These are phyloP conservation scores for Rhagophthalmus giganteus DNA, from an alignment of 2,888 invertebrate species.

Conservation along the genomic window DNA sequence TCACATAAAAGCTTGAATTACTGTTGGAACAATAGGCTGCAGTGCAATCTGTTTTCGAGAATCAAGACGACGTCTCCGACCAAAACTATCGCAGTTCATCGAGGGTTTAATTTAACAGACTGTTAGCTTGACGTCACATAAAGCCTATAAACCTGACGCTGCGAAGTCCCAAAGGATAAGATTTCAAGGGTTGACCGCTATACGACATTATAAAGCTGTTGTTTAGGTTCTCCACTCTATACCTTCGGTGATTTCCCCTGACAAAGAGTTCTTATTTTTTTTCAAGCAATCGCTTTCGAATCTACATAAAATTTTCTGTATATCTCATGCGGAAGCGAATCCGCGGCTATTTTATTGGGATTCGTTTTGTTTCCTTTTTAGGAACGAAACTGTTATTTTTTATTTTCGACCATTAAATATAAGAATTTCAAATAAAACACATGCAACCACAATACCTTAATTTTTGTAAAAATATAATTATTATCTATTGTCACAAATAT, in stretches of 20 bases:
- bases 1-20: neutral
- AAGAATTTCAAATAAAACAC: too few relatives aligned
- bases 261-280: too few relatives aligned
- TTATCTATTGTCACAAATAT: too few relatives aligned
- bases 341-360: too few relatives aligned
- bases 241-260: too few relatives aligned
- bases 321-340: neutral
- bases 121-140: conserved; percentile 30
- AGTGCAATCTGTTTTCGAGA: conserved; percentile 14
- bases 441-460: too few relatives aligned
- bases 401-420: too few relatives aligned
- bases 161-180: conserved; percentile 15
- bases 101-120: conserved; percentile 32
- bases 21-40: conserved; percentile 5
- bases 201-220: conserved; percentile 5
- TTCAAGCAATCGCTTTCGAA: too few relatives aligned
- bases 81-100: conserved; percentile 24
- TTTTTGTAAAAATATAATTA: too few relatives aligned
- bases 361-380: too few relatives aligned
- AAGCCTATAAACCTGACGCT: conserved; percentile 21
- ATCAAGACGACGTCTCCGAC: conserved; percentile 13
- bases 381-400: too few relatives aligned
- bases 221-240: conserved; percentile 1
- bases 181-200: conserved; percentile 18
- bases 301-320: conserved; percentile 2